These are phyloP conservation scores for Sminthopsis crassicaudata DNA, from an alignment of 2,113 vertebrate genomes.

Conservation along the genomic window DNA sequence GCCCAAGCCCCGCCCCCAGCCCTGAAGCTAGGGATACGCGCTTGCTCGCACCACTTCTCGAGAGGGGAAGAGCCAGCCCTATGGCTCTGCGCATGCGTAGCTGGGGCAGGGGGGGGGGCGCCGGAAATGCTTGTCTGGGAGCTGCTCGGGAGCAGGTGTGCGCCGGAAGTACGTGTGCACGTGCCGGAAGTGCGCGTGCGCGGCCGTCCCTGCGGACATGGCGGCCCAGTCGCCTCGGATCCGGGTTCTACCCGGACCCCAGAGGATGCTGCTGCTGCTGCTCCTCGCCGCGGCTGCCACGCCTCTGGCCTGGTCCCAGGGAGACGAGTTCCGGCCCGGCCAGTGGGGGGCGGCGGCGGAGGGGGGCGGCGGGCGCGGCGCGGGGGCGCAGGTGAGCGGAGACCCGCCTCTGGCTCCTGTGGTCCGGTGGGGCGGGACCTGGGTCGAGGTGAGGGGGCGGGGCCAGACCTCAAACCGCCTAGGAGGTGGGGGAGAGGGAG, in stretches of 20 bases:
- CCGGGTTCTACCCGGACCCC: neutral
- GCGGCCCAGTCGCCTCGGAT: neutral
- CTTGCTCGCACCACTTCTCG: no score
- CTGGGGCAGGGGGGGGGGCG: no score
- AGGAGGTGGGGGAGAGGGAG: no score
- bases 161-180: neutral
- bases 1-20: no score
- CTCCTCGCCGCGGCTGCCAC: rapidly evolving
- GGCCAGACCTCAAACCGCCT: no score
- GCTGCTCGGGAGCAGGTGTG: no score
- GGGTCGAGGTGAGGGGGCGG: no score
- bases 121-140: no score
- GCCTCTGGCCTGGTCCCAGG: neutral
- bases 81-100: no score
- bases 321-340: neutral
- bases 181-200: neutral
- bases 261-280: rapidly evolving
- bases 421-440: no score
- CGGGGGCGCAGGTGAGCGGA: neutral
- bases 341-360: neutral
- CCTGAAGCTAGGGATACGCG: no score
- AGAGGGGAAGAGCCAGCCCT: no score
- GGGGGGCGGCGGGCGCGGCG: neutral
- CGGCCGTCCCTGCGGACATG: neutral
- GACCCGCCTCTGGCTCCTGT: neutral